Percentiles rank a stretch among this genome's conserved stretches.
phyloP scores from a whole-genome alignment of 2,797 vertebrate genomes.

The Platalea minor region DNA sequence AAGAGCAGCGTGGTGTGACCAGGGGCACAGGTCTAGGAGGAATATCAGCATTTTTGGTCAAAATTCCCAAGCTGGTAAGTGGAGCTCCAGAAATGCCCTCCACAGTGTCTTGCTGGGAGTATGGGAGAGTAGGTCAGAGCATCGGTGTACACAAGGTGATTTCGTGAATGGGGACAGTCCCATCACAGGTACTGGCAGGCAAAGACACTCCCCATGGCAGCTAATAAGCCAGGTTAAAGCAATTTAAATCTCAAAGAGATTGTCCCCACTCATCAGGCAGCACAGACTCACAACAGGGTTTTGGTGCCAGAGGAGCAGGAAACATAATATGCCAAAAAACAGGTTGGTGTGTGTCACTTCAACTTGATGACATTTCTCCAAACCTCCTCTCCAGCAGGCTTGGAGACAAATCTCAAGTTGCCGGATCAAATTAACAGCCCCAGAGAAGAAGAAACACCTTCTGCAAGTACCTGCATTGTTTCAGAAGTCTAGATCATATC shows the following conservation, averaged over 20 bases:
- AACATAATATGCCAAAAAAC: neutral
- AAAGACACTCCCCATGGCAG: neutral
- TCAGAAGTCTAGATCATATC: neutral
- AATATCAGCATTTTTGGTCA: neutral
- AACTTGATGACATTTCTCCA: neutral
- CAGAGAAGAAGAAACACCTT: neutral
- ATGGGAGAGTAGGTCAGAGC: neutral
- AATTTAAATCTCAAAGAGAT: neutral
- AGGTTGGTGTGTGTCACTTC: neutral
- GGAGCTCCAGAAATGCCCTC: neutral
- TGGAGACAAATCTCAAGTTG: neutral
- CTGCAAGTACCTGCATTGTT: neutral
- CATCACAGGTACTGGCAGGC: neutral
- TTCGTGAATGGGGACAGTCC: neutral
- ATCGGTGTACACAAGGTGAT: neutral
- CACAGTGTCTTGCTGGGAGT: neutral
- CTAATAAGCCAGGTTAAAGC: neutral
- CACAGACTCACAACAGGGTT: accelerated
- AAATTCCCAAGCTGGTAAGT: neutral
- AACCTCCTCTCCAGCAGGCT: neutral
- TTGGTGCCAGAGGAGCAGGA: neutral
- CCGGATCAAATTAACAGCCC: neutral
- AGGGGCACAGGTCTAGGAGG: neutral
- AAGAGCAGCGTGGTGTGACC: neutral
- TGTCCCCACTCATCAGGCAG: neutral